Percentiles rank a stretch among this genome's conserved stretches.
Conservation (phyloP, 2,888 invertebrate genomes). For the Mesorhabditis belari region DNA sequence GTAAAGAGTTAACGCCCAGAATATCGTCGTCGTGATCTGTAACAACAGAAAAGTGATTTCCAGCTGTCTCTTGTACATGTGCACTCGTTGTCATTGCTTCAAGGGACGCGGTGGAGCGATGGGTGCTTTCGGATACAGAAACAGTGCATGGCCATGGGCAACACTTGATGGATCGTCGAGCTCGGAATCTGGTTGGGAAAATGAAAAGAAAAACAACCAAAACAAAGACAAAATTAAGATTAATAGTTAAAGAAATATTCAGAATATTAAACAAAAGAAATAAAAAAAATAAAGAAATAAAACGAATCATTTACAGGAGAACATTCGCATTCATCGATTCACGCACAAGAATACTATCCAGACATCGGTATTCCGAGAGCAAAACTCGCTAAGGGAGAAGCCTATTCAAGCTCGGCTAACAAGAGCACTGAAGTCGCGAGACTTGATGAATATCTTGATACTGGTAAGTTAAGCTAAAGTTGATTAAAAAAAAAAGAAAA, state of each 20-base stretch:
- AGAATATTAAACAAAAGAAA: no score
- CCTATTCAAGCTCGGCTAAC: slow-evolving; percentile 9
- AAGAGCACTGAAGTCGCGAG: slow-evolving; percentile 33
- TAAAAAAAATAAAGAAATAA: not conserved
- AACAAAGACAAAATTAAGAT: no score
- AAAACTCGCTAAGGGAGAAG: slow-evolving; percentile 36
- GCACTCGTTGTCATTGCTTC: slow-evolving; percentile 51
- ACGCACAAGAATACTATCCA: slow-evolving; percentile 48
- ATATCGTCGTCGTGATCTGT: slow-evolving; percentile 1
- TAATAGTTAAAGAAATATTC: no score
- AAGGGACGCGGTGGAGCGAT: slow-evolving; percentile 15
- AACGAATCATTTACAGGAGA: not conserved
- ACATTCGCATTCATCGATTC: not conserved
- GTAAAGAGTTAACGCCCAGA: no score
- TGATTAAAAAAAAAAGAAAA: not conserved
- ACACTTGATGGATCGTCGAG: slow-evolving; percentile 50
- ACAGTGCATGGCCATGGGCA: slow-evolving; percentile 46
- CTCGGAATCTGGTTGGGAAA: slow-evolving; percentile 45
- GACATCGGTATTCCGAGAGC: slow-evolving; percentile 52
- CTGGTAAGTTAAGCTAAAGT: slow-evolving; percentile 9
- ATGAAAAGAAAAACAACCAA: no score
- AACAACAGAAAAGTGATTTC: no score
- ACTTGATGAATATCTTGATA: slow-evolving; percentile 42
- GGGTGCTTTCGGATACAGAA: slow-evolving; percentile 21
- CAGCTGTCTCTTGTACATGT: slow-evolving; percentile 47